These are phyloP conservation scores for Diarsia mendica DNA, from an alignment of 2,888 invertebrate species.

Conservation along the genomic window DNA sequence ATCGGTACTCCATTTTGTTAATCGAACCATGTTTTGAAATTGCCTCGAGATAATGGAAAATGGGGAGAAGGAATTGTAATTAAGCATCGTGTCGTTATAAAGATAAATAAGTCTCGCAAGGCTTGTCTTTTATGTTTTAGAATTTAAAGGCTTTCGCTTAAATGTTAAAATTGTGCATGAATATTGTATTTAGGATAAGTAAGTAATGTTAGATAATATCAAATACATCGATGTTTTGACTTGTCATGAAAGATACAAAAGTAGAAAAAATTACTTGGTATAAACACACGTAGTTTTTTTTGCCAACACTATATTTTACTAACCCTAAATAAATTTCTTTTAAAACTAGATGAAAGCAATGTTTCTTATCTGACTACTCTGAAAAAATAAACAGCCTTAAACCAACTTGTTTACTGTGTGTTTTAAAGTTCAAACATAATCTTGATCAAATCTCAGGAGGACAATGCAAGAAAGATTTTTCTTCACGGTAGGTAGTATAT, in stretches of 20 bases:
- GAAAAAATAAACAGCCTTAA: too few species aligned
- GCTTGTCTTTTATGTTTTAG: not conserved
- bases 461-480: not conserved
- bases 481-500: not conserved
- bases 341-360: too few species aligned
- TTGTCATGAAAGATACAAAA: not conserved
- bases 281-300: not conserved
- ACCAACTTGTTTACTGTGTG: too few species aligned
- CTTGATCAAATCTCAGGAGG: not conserved
- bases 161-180: not conserved
- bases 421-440: too few species aligned
- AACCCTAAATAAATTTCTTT: too few species aligned
- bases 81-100: slow-evolving; percentile 7
- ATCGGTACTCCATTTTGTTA: slow-evolving; percentile 46
- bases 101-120: slow-evolving; percentile 17
- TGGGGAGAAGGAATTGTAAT: slow-evolving; percentile 21
- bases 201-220: not conserved
- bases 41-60: slow-evolving; percentile 27
- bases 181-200: not conserved
- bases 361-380: too few species aligned
- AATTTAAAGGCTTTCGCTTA: not conserved
- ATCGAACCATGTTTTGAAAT: slow-evolving; percentile 45
- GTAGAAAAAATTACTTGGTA: not conserved
- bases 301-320: too few species aligned
- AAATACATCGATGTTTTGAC: not conserved